Evolutionary conservation across 2,797 vertebrate genomes (phyloP), one percentile per base, ranked within the genome.

Genomic region (Lacerta agilis): DNA sequence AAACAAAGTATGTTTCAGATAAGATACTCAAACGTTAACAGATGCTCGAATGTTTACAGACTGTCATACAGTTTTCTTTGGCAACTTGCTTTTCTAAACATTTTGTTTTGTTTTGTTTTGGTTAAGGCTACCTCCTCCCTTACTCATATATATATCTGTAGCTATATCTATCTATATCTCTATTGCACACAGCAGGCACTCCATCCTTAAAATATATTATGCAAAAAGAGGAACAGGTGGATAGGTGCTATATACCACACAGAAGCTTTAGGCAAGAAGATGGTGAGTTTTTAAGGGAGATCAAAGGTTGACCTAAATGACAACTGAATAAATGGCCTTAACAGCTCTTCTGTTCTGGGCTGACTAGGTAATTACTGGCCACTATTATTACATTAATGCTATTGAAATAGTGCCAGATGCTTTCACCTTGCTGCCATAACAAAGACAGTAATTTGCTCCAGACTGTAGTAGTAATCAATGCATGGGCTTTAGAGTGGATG

Each of bases 341-440:
- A 23, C 15, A 45, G 0, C 45, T 64, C 55, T 25, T 33, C 86
- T 79, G 0, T 88, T 8, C 29, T 23, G 79, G 25, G 33, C 36
- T 87, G 84, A 71, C 75, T 2, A 0, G 2, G 2, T 75, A 2
- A 73, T 87, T 89, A 87, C 38, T 88, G 79, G 25, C 49, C 79
- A n/a, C n/a, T 67, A 89, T 85, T 89, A 85, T 76, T 89, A 69
- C n/a, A 86, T 89, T 82, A 88, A 88, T 83, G 82, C 49, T 67
- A 29, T 86, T 79, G 5, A 41, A 86, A 88, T 45, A 69, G 64
- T 33, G 89, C 78, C 67, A 49, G 67, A 91, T 38, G 82, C 79
- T 82, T 82, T 61, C 84, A 49, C n/a, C 7, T 18, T 17, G 25
- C 55, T 80, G 23, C 0, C 43, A 27, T 71, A 69, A 76, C 20